phyloP scores from a whole-genome alignment of 1,140 invertebrate species.

The Grapholita molesta region DNA sequence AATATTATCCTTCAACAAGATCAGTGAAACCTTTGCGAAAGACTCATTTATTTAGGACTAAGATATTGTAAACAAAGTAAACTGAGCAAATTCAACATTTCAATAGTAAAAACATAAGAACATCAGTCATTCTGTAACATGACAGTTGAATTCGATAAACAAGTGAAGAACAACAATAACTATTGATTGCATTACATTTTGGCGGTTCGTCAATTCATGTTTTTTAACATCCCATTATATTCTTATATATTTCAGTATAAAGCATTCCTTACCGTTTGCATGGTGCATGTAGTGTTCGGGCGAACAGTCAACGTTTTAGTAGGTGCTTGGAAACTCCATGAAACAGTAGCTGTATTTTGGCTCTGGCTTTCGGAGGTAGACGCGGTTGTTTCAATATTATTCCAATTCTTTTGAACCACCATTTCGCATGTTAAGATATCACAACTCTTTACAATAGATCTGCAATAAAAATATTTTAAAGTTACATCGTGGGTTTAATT shows the following conservation, averaged over 20 bases:
- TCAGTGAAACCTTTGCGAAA: too few relatives aligned
- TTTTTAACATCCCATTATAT: too few relatives aligned
- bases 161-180: not conserved
- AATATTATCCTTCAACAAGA: too few relatives aligned
- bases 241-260: too few relatives aligned
- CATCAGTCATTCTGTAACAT: not conserved
- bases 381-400: conserved; percentile 43
- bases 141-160: not conserved
- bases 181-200: not conserved
- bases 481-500: not conserved
- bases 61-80: too few relatives aligned
- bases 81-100: conserved; percentile 17
- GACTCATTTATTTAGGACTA: too few relatives aligned
- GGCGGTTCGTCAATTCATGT: not conserved
- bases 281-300: conserved; percentile 36
- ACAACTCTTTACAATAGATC: not conserved
- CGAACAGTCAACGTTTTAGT: conserved; percentile 47
- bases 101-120: not conserved
- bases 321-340: conserved; percentile 60
- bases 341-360: conserved; percentile 28
- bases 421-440: conserved; percentile 38
- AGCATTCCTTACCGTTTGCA: conserved; percentile 53
- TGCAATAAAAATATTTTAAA: not conserved
- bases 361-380: conserved; percentile 32
- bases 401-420: conserved; percentile 69